Evolutionary conservation across 2,797 vertebrate species (phyloP).

Genomic region (Neomorphus geoffroyi): DNA sequence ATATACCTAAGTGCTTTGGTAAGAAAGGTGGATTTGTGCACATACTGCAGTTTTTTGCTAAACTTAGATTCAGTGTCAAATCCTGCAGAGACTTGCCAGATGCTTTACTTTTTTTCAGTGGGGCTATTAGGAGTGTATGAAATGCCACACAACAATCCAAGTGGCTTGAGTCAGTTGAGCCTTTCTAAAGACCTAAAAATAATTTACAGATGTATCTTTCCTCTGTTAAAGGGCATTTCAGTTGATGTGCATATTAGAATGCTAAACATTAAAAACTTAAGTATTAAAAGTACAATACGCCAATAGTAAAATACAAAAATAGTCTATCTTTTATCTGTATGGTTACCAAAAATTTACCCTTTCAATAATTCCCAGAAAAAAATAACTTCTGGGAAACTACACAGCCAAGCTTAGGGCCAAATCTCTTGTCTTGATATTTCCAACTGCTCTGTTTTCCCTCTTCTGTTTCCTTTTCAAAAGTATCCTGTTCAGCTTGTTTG

Average conservation of each 20-base stretch:
- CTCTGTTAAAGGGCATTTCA: background rate
- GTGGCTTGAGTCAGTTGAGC: background rate
- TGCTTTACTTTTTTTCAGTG: slow-evolving; percentile 20
- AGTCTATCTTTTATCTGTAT: slow-evolving; percentile 59
- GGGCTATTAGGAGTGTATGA: background rate
- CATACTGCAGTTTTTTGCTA: background rate
- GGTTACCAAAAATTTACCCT: slow-evolving; percentile 67
- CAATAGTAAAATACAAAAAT: slow-evolving; percentile 20
- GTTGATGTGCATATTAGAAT: background rate
- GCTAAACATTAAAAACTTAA: background rate
- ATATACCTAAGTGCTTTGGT: background rate
- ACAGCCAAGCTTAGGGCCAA: slow-evolving; percentile 69
- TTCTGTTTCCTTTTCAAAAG: slow-evolving; percentile 72
- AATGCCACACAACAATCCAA: background rate
- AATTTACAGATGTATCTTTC: background rate
- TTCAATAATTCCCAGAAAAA: slow-evolving; percentile 74
- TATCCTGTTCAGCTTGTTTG: slow-evolving; percentile 71
- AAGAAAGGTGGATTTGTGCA: background rate
- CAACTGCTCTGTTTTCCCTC: slow-evolving; percentile 78
- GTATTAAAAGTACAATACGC: background rate
- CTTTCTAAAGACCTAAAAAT: background rate
- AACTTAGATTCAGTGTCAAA: background rate
- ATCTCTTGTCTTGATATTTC: slow-evolving; percentile 74
- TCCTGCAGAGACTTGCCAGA: slow-evolving; percentile 15
- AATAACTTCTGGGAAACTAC: slow-evolving; percentile 75